Evolutionary conservation across 2,797 vertebrate species (phyloP).

Genomic region (Fratercula arctica): DNA sequence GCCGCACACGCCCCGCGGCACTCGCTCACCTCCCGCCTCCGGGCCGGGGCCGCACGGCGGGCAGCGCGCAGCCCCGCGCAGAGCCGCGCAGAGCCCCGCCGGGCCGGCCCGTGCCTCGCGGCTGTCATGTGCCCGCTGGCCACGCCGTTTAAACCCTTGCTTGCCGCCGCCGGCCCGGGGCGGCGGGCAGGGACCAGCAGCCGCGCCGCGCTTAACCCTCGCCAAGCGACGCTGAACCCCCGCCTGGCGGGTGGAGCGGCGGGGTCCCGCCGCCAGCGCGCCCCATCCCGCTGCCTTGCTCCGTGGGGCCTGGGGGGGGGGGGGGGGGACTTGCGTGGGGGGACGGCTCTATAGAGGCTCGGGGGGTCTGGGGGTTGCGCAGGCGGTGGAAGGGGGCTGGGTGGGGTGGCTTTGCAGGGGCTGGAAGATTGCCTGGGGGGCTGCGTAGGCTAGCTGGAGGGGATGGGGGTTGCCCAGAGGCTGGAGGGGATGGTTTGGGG

Average conservation of each 20-base stretch:
- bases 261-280: not conserved
- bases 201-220: not conserved
- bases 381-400: too few species aligned
- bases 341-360: accelerated
- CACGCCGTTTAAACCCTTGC: constrained; percentile 3
- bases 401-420: not conserved
- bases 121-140: not conserved
- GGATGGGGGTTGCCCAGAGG: too few species aligned
- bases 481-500: too few species aligned
- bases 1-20: not conserved
- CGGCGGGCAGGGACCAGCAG: too few species aligned
- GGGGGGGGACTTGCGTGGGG: not conserved
- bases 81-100: not conserved
- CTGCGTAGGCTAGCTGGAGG: too few species aligned
- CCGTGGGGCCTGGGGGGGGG: too few species aligned
- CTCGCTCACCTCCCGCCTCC: not conserved
- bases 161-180: not conserved
- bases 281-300: not conserved
- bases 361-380: too few species aligned
- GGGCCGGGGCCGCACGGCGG: not conserved
- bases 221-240: not conserved
- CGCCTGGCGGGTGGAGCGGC: not conserved
- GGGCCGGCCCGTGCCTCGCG: not conserved
- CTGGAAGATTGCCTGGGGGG: too few species aligned
- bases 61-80: not conserved